These are phyloP conservation scores for Scelioninae gen. 1 DNA, from an alignment of 2,888 invertebrate species.

Conservation along the genomic window DNA sequence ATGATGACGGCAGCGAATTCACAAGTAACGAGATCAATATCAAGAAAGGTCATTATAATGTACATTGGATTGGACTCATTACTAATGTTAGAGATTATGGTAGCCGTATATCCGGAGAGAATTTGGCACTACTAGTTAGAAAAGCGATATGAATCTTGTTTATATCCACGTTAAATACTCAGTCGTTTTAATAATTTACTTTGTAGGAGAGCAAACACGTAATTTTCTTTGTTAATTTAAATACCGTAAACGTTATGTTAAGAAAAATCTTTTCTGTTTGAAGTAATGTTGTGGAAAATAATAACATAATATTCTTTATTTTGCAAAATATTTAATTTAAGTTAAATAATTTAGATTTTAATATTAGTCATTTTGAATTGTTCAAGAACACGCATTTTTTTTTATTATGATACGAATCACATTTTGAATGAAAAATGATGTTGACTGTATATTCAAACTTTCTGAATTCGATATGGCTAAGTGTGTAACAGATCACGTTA, in stretches of 20 bases:
- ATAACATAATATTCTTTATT: too few relatives aligned
- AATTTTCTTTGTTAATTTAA: constrained; percentile 43
- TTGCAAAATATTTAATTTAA: too few relatives aligned
- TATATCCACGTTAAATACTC: constrained; percentile 52
- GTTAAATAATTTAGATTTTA: too few relatives aligned
- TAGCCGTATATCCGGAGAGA: constrained; percentile 29
- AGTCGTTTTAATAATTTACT: constrained; percentile 51
- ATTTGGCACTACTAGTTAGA: constrained; percentile 49
- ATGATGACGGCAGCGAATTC: constrained; percentile 30
- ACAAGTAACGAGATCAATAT: constrained; percentile 58
- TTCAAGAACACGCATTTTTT: neutral
- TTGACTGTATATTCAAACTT: constrained; percentile 19
- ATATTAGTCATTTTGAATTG: too few relatives aligned
- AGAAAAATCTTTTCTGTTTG: constrained; percentile 9
- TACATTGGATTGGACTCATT: constrained; percentile 50
- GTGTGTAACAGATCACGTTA: constrained; percentile 31
- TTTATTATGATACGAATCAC: neutral
- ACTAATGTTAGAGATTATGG: constrained; percentile 38
- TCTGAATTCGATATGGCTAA: constrained; percentile 3
- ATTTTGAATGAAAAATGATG: constrained; percentile 7
- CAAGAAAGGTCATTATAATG: constrained; percentile 50
- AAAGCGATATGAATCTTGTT: constrained; percentile 58
- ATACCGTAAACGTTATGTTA: constrained; percentile 1
- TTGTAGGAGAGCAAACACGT: constrained; percentile 25
- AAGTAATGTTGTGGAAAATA: too few relatives aligned